A percentile compares a stretch with the other conserved stretches of the same genome.
Evolutionary conservation across 2,888 invertebrate species (phyloP).

Genomic region (Serripes groenlandicus): DNA sequence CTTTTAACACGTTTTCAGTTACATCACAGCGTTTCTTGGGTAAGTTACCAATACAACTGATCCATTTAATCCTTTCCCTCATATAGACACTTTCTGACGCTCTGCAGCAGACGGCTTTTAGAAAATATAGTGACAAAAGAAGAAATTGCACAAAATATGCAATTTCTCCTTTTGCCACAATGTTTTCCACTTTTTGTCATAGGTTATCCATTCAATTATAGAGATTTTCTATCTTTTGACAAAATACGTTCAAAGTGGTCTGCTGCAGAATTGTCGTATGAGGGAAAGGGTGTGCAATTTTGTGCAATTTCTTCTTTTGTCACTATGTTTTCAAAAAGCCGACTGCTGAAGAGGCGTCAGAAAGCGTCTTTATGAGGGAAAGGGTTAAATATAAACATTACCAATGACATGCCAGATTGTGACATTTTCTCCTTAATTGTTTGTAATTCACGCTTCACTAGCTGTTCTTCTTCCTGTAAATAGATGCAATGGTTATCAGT

Average conservation of each 20-base stretch:
- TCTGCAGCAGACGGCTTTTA: too few species aligned
- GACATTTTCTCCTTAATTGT: constrained; percentile 70
- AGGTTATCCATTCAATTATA: too few species aligned
- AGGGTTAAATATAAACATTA: constrained; percentile 10
- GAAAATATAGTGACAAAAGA: too few species aligned
- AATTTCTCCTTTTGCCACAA: neutral
- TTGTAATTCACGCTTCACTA: constrained; percentile 71
- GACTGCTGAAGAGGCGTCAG: neutral
- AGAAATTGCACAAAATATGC: neutral
- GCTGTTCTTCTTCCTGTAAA: constrained; percentile 75
- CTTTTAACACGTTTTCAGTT: too few species aligned
- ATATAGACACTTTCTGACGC: too few species aligned
- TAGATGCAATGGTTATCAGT: too few species aligned
- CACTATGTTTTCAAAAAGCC: neutral
- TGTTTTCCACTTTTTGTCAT: neutral
- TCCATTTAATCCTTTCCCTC: too few species aligned
- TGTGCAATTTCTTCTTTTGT: too few species aligned
- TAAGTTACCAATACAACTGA: too few species aligned
- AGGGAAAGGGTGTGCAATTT: neutral
- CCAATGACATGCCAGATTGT: constrained; percentile 55
- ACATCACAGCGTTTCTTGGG: too few species aligned
- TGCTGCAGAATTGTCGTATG: neutral
- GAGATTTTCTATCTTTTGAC: neutral
- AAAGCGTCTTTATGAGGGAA: neutral
- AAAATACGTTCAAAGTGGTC: neutral